Base-by-base conservation (phyloP, 2,888 invertebrate genomes). In the Zelleria hepariella region DNA sequence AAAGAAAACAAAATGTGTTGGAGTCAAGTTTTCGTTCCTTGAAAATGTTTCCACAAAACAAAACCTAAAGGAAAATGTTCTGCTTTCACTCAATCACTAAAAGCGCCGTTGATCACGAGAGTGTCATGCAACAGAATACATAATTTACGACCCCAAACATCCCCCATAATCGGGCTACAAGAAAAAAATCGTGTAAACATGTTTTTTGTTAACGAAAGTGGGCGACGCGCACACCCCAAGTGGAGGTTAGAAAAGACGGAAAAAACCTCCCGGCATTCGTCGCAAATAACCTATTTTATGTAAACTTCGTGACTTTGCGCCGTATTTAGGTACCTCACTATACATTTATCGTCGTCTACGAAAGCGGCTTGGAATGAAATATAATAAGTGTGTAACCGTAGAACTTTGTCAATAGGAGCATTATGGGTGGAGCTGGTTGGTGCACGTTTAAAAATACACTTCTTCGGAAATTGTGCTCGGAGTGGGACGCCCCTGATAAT, bases 241-340 rank as follows among this genome's bases (percentile, higher is more conserved):
- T 66, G 68, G 73, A 74, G 23, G 18, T 48, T 56, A 74, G 65
- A 64, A 68, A 42, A 15, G 32, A 42, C 62, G 68, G 71, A 74
- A 78, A 84, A 87, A 83, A 80, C 77, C 78, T 75, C 74, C 18
- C 75, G 77, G 80, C 76, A 78, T 85, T 85, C 79, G 80, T 77
- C 72, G 78, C 84, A 85, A 86, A 86, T 84, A 84, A 80, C 81
- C 77, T 82, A 86, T 83, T 87, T 88, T 86, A 88, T 87, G 88
- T 86, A 86, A 87, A 88, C 82, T 86, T 85, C 88, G 88, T 88
- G 88, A 87, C 88, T 88, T 74, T 76, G 73, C 70, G 75, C 86
- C 84, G 77, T 88, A 86, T 86, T 86, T 86, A 84, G 78, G 81
- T 80, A 81, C 84, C 86, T 86, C 84, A 86, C 83, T 82, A 83